Conservation (phyloP, 2,113 vertebrate genomes). For the Cyprinodon brontotheroides region DNA sequence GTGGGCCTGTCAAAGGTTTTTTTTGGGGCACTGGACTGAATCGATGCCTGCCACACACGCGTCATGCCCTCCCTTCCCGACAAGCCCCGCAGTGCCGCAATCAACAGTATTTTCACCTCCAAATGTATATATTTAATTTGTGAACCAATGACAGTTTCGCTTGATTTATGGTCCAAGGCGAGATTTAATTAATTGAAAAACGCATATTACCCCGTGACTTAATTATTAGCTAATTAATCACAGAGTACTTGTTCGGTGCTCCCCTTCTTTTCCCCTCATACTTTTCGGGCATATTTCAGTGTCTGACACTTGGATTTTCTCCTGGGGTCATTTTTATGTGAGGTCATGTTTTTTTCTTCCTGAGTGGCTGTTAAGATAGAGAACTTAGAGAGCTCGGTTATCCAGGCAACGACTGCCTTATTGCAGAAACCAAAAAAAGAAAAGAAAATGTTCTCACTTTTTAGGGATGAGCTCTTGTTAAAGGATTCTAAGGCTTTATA, state of each 20-base stretch:
- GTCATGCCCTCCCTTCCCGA: slow-evolving; percentile 62
- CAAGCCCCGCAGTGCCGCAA: slow-evolving; percentile 73
- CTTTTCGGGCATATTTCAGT: slow-evolving; percentile 67
- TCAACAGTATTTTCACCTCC: slow-evolving; percentile 74
- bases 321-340: slow-evolving; percentile 71
- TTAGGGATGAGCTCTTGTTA: slow-evolving; percentile 4
- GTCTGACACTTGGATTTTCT: slow-evolving; percentile 75
- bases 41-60: slow-evolving; percentile 70
- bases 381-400: slow-evolving; percentile 38
- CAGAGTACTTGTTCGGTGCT: slow-evolving; percentile 60
- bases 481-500: neutral
- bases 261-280: slow-evolving; percentile 37
- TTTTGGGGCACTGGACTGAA: slow-evolving; percentile 66
- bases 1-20: slow-evolving; percentile 64
- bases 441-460: slow-evolving; percentile 3
- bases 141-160: slow-evolving; percentile 77
- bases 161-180: slow-evolving; percentile 78
- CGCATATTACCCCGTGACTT: slow-evolving; percentile 78
- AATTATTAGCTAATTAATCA: slow-evolving; percentile 82
- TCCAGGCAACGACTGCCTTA: slow-evolving; percentile 15
- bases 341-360: slow-evolving; percentile 73
- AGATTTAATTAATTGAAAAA: slow-evolving; percentile 82
- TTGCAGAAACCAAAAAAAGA: slow-evolving; percentile 12
- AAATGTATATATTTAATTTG: slow-evolving; percentile 80
- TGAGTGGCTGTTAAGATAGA: slow-evolving; percentile 66